Evolutionary conservation across 2,888 invertebrate species (phyloP).

Genomic region (Apocheima hispidaria): DNA sequence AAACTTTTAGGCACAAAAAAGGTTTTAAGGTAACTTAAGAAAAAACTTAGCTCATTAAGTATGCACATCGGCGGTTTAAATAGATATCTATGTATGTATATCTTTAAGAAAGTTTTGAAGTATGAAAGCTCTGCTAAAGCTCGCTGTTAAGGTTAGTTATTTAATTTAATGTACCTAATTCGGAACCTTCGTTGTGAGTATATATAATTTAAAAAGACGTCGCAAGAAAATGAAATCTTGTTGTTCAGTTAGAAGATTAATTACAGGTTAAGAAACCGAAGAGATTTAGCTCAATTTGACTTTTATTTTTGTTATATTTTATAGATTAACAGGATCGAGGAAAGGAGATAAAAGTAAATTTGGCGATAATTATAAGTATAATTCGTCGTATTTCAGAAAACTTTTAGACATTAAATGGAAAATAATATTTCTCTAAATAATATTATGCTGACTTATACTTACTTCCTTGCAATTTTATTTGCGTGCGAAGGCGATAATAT

Average conservation of each 20-base stretch:
- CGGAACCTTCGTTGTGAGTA: too few species aligned
- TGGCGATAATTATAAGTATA: too few species aligned
- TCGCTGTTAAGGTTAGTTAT: neutral
- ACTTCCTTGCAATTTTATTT: slow-evolving; percentile 20
- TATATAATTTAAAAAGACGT: too few species aligned
- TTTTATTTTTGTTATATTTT: too few species aligned
- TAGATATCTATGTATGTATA: neutral
- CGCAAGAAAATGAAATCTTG: too few species aligned
- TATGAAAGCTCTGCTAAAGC: slow-evolving; percentile 26
- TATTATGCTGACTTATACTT: neutral
- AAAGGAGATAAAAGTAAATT: neutral
- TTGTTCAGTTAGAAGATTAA: too few species aligned
- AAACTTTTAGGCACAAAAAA: slow-evolving; percentile 10
- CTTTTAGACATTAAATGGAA: neutral
- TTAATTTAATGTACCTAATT: neutral
- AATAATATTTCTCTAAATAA: neutral
- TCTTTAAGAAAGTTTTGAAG: neutral
- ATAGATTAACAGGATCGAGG: too few species aligned
- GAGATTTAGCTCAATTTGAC: too few species aligned
- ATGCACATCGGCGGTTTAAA: neutral
- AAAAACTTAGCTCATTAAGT: neutral
- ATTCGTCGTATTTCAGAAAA: neutral
- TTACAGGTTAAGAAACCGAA: too few species aligned
- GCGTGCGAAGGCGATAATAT: slow-evolving; percentile 26
- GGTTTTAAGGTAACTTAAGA: neutral